phyloP scores from a whole-genome alignment of 2,113 vertebrate genomes.

The Microcebus murinus region DNA sequence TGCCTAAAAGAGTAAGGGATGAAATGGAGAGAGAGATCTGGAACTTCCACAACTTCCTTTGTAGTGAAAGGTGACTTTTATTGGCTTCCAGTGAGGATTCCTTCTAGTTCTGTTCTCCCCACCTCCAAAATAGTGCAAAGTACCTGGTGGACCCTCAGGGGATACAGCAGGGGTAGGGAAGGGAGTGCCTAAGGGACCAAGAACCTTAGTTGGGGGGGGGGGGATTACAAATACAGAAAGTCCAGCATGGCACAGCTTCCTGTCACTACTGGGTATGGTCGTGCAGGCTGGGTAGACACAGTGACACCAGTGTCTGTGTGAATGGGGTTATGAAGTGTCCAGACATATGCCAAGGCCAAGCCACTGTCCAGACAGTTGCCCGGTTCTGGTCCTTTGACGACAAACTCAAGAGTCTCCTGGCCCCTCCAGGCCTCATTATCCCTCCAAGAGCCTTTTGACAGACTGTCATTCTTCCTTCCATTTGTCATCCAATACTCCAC shows the following conservation, averaged over 20 bases:
- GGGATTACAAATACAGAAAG: background rate
- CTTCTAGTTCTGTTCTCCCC: background rate
- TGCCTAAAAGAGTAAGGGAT: background rate
- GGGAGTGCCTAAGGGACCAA: no score
- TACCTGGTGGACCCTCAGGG: rapidly evolving
- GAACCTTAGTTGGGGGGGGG: background rate
- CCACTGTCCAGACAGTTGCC: background rate
- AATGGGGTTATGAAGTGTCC: background rate
- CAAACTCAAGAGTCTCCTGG: background rate
- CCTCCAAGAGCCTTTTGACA: background rate
- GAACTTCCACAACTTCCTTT: background rate
- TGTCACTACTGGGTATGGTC: background rate
- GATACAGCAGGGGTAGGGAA: rapidly evolving
- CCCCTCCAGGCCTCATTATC: background rate
- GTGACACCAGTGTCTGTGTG: background rate
- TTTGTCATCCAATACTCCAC: background rate
- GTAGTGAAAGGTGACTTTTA: background rate
- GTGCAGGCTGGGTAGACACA: background rate
- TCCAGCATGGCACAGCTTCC: background rate
- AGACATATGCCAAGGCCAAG: background rate
- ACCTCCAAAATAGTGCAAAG: background rate
- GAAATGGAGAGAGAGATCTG: background rate
- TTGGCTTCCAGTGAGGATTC: background rate
- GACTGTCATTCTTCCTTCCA: background rate
- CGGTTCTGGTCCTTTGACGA: background rate